A percentile compares a stretch with the other conserved stretches of the same genome.
Conservation (phyloP, 2,797 vertebrate species). For the Ctenopoma multispine region DNA sequence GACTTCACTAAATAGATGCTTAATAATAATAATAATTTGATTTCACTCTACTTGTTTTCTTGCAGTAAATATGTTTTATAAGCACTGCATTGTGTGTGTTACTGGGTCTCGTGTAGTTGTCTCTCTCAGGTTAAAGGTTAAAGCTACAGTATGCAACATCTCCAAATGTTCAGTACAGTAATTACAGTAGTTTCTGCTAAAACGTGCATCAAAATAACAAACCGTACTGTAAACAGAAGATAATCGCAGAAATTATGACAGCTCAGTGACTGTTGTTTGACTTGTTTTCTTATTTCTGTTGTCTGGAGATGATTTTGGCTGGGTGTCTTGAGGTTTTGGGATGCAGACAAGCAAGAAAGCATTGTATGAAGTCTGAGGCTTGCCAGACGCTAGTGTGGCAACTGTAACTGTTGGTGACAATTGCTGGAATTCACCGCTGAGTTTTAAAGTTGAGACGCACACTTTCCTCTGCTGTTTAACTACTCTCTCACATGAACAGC, state of each 20-base stretch:
- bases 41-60: too few relatives aligned
- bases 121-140: too few relatives aligned
- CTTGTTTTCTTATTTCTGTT: conserved; percentile 31
- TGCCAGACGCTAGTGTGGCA: conserved; percentile 9
- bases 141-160: too few relatives aligned
- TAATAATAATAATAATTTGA: neutral
- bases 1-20: neutral
- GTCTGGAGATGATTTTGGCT: conserved; percentile 37
- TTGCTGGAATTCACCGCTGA: conserved; percentile 27
- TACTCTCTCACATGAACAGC: conserved; percentile 35
- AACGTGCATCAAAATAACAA: neutral
- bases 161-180: neutral
- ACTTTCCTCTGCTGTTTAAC: conserved; percentile 29
- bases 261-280: conserved; percentile 33
- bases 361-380: conserved; percentile 1
- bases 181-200: neutral
- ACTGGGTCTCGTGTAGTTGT: too few relatives aligned
- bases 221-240: conserved; percentile 2
- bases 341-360: conserved; percentile 21
- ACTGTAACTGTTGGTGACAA: conserved; percentile 36
- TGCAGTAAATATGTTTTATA: too few relatives aligned
- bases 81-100: too few relatives aligned
- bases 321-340: conserved; percentile 28
- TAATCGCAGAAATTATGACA: neutral
- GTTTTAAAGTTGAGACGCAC: conserved; percentile 3